phyloP scores from a whole-genome alignment of 1,140 invertebrate species.

The Leptoteleia sp. region DNA sequence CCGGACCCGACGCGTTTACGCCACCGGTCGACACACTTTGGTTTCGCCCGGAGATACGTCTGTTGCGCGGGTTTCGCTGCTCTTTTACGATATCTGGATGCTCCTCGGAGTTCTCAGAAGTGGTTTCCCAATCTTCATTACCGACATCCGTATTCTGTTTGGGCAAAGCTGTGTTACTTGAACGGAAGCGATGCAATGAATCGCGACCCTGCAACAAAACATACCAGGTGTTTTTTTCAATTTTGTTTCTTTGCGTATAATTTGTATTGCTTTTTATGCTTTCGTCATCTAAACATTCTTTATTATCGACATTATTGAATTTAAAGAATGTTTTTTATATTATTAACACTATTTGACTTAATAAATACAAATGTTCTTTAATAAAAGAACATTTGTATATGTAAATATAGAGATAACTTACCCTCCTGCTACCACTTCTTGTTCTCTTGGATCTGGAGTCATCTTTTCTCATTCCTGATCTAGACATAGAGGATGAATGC shows the following conservation, averaged over 20 bases:
- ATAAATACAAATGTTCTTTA: too few species aligned
- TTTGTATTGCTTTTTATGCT: too few species aligned
- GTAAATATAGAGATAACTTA: constrained; percentile 36
- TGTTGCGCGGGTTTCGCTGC: constrained; percentile 72
- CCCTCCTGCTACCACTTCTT: constrained; percentile 76
- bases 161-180: constrained; percentile 56
- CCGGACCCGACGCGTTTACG: constrained; percentile 36
- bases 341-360: too few species aligned
- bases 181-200: constrained; percentile 64
- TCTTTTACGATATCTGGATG: constrained; percentile 79
- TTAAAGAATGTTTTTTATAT: too few species aligned
- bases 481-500: constrained; percentile 38
- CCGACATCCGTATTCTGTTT: constrained; percentile 79
- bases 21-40: constrained; percentile 20
- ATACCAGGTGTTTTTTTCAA: too few species aligned
- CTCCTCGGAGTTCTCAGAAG: constrained; percentile 85
- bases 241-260: too few species aligned
- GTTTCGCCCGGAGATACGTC: constrained; percentile 67
- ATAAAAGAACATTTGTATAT: too few species aligned
- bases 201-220: too few species aligned
- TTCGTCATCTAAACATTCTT: too few species aligned
- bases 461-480: constrained; percentile 73
- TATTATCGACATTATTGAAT: too few species aligned
- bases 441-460: constrained; percentile 74
- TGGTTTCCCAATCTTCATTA: constrained; percentile 87